phyloP scores from a whole-genome alignment of 2,888 invertebrate species.

The Ditula angustiorana region DNA sequence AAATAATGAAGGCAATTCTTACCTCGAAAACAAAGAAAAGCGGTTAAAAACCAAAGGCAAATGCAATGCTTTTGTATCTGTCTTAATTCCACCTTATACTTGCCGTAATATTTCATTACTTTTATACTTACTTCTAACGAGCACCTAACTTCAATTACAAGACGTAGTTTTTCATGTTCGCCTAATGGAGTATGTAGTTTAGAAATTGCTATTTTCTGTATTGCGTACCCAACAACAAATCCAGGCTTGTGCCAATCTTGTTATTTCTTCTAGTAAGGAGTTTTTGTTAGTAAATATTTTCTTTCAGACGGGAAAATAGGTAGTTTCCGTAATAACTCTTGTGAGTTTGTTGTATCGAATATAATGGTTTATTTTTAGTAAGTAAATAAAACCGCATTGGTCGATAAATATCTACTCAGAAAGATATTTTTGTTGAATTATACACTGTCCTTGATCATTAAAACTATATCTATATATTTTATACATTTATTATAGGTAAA shows the following conservation, averaged over 20 bases:
- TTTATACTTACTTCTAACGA: background rate
- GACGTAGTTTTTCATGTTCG: background rate
- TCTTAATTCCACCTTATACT: background rate
- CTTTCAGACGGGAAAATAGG: background rate
- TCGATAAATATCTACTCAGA: too few relatives aligned
- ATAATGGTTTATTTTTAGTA: too few relatives aligned
- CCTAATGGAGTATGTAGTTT: background rate
- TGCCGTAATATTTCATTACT: background rate
- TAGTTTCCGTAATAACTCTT: background rate
- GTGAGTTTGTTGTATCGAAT: background rate
- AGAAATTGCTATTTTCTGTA: constrained; percentile 16
- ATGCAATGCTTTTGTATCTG: too few relatives aligned
- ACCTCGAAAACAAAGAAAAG: too few relatives aligned
- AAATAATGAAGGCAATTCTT: too few relatives aligned
- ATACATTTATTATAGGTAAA: too few relatives aligned
- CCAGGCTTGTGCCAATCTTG: constrained; percentile 15
- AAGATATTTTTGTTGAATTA: too few relatives aligned
- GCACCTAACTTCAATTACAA: background rate
- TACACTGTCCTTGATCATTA: too few relatives aligned
- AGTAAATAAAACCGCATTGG: too few relatives aligned
- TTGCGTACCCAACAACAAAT: background rate
- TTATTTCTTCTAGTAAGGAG: constrained; percentile 14
- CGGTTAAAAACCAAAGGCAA: too few relatives aligned
- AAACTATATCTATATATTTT: too few relatives aligned
- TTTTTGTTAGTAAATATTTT: constrained; percentile 10